Conservation (phyloP, 2,888 invertebrate species). For the Neelides folsomi region DNA sequence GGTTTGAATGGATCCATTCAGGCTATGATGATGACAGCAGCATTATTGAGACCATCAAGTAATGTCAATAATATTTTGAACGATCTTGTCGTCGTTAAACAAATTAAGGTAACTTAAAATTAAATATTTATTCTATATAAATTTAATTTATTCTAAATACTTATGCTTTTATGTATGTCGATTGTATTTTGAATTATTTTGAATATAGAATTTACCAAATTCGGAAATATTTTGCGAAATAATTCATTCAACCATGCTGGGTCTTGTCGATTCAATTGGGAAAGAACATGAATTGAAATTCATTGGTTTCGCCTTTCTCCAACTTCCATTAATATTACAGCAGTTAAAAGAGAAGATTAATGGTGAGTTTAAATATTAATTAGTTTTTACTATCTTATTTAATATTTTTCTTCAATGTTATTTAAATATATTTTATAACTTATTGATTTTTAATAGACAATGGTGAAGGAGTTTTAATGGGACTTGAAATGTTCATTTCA, state of each 20-base stretch:
- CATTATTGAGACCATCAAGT: slow-evolving; percentile 69
- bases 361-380: no score
- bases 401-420: no score
- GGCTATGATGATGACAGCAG: slow-evolving; percentile 68
- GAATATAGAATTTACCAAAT: slow-evolving; percentile 56
- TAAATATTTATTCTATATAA: neutral
- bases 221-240: slow-evolving; percentile 75
- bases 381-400: no score
- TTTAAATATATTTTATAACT: neutral
- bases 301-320: slow-evolving; percentile 87
- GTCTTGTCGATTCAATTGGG: slow-evolving; percentile 72
- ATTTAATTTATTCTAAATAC: no score
- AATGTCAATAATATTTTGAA: slow-evolving; percentile 67
- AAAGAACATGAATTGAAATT: slow-evolving; percentile 76
- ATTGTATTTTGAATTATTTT: no score
- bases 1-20: slow-evolving; percentile 43
- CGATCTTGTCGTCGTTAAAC: slow-evolving; percentile 69
- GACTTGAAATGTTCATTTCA: slow-evolving; percentile 70
- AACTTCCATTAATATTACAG: slow-evolving; percentile 68
- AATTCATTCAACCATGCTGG: slow-evolving; percentile 74
- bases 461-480: slow-evolving; percentile 55
- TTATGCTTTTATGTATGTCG: no score
- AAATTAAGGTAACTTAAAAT: slow-evolving; percentile 50
- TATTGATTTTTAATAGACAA: slow-evolving; percentile 1
- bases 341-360: slow-evolving; percentile 50